phyloP scores from a whole-genome alignment of 2,113 vertebrate species.

The Sinocyclocheilus anshuiensis region DNA sequence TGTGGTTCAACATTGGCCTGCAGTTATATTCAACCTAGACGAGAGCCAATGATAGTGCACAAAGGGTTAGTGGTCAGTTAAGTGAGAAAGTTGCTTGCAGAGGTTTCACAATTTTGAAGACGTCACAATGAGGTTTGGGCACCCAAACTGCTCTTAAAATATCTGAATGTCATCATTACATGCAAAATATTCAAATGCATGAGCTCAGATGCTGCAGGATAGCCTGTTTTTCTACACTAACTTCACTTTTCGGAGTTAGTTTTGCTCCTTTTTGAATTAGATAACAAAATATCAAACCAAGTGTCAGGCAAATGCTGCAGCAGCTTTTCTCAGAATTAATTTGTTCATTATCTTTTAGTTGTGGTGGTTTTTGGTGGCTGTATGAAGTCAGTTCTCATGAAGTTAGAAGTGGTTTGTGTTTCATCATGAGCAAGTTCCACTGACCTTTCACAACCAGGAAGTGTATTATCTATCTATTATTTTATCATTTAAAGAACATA shows the following conservation, averaged over 20 bases:
- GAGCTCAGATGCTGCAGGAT: neutral
- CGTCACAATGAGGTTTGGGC: neutral
- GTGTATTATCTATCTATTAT: neutral
- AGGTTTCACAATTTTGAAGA: neutral
- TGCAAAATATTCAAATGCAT: neutral
- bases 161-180: neutral
- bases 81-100: neutral
- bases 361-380: neutral
- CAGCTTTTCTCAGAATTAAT: neutral
- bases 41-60: neutral
- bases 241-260: neutral
- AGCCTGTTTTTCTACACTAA: neutral
- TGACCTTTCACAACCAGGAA: neutral
- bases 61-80: neutral
- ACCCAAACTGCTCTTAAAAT: neutral
- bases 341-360: neutral
- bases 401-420: neutral
- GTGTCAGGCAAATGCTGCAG: no score
- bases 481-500: neutral
- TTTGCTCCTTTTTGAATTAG: neutral
- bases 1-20: accelerated
- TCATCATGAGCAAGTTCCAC: neutral
- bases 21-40: slow-evolving; percentile 21
- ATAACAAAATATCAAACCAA: neutral
- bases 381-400: neutral